Percentiles rank a stretch among this genome's conserved stretches.
These are phyloP conservation scores for Melanaphis sacchari DNA, from an alignment of 1,140 invertebrate species.

Conservation along the genomic window DNA sequence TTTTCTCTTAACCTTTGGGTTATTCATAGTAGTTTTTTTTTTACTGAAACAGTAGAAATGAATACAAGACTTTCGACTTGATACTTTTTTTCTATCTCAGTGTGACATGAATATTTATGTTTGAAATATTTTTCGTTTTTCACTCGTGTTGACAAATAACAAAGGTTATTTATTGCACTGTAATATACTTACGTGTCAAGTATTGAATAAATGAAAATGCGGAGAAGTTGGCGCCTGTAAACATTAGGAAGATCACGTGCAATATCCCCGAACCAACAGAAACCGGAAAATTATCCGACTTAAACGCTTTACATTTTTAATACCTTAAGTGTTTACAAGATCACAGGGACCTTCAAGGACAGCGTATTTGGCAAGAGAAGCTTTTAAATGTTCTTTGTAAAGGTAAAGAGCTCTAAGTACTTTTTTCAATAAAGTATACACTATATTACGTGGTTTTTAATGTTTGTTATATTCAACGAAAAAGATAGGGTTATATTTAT, in stretches of 20 bases:
- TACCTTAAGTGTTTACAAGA: slow-evolving; percentile 41
- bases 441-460: slow-evolving; percentile 37
- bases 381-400: slow-evolving; percentile 42
- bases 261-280: slow-evolving; percentile 28
- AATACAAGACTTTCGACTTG: slow-evolving; percentile 11
- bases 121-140: neutral
- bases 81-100: slow-evolving; percentile 21
- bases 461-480: slow-evolving; percentile 15
- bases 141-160: neutral
- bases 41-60: neutral
- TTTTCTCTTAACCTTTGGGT: slow-evolving; percentile 17
- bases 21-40: slow-evolving; percentile 18
- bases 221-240: slow-evolving; percentile 64
- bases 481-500: slow-evolving; percentile 8
- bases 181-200: slow-evolving; percentile 64
- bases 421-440: slow-evolving; percentile 35
- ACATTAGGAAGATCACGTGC: slow-evolving; percentile 39
- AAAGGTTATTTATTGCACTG: neutral
- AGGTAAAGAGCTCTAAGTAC: neutral
- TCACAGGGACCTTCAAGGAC: neutral
- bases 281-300: slow-evolving; percentile 45
- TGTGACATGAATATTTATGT: slow-evolving; percentile 22
- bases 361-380: neutral
- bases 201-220: slow-evolving; percentile 65
- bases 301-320: slow-evolving; percentile 41